These are phyloP conservation scores for Drosophila funebris DNA, from an alignment of 1,140 invertebrate genomes.

Conservation along the genomic window DNA sequence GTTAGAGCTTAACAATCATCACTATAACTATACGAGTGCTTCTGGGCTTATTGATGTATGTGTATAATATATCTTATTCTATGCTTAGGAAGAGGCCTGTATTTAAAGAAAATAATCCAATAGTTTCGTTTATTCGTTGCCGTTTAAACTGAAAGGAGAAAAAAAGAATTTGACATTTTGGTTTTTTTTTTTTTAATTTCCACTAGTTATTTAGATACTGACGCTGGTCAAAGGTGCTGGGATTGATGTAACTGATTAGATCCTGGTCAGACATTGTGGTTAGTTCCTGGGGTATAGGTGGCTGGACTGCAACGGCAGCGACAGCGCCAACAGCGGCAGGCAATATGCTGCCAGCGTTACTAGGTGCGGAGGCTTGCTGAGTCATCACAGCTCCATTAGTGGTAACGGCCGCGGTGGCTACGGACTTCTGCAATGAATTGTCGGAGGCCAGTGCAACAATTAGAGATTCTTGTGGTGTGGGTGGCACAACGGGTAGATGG, in stretches of 20 bases:
- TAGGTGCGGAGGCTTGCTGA: constrained; percentile 71
- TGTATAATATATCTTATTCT: constrained; percentile 21
- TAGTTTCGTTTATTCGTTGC: constrained; percentile 62
- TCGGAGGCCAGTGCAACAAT: constrained; percentile 78
- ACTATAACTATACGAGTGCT: constrained; percentile 12
- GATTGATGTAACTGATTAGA: constrained; percentile 93
- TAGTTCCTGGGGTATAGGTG: constrained; percentile 88
- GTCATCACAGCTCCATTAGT: constrained; percentile 80
- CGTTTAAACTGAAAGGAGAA: constrained; percentile 58
- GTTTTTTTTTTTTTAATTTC: not conserved
- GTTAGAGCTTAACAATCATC: constrained; percentile 30
- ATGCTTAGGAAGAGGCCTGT: constrained; percentile 49
- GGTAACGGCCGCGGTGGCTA: constrained; percentile 77
- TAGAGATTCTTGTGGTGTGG: constrained; percentile 82
- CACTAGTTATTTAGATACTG: constrained; percentile 61
- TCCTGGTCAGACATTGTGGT: constrained; percentile 93
- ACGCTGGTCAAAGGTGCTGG: constrained; percentile 93
- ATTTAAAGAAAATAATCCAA: constrained; percentile 42
- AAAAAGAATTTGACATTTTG: not conserved
- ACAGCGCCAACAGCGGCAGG: constrained; percentile 65
- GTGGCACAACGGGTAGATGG: constrained; percentile 68
- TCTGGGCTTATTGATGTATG: constrained; percentile 25
- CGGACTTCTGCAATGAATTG: constrained; percentile 77
- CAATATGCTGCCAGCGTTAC: constrained; percentile 57
- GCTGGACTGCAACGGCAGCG: constrained; percentile 72